These are phyloP conservation scores for Drosophila nigritarsus DNA, from an alignment of 2,888 invertebrate species.

Conservation along the genomic window DNA sequence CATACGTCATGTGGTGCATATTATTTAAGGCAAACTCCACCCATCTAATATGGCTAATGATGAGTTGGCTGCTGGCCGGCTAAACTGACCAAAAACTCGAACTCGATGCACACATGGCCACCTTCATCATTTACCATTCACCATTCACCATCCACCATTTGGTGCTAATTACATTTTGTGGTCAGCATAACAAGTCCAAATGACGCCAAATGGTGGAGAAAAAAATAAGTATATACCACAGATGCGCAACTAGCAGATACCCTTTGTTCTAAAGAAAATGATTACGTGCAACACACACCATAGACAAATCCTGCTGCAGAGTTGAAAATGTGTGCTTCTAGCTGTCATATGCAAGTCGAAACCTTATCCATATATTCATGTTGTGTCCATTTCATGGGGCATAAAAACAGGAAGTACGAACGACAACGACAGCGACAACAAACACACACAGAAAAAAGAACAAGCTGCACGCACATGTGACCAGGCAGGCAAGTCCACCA, in stretches of 20 bases:
- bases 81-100: neutral
- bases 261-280: neutral
- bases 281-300: neutral
- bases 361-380: neutral
- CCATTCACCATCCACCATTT: conserved; percentile 59
- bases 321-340: neutral
- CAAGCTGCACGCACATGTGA: conserved; percentile 53
- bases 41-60: conserved; percentile 26
- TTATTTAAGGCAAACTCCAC: neutral
- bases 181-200: conserved; percentile 75
- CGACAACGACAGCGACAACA: conserved; percentile 6
- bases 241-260: neutral
- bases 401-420: conserved; percentile 25
- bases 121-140: conserved; percentile 55
- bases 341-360: neutral
- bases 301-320: neutral
- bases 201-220: conserved; percentile 23
- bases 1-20: conserved; percentile 40
- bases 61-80: conserved; percentile 7
- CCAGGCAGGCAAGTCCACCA: neutral
- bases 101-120: neutral
- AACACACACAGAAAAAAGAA: conserved; percentile 1
- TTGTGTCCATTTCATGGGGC: conserved; percentile 2
- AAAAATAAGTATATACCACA: conserved; percentile 2
- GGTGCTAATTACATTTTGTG: conserved; percentile 81